Conservation (phyloP, 2,113 vertebrate species). For the Sarotherodon lohbergeri region DNA sequence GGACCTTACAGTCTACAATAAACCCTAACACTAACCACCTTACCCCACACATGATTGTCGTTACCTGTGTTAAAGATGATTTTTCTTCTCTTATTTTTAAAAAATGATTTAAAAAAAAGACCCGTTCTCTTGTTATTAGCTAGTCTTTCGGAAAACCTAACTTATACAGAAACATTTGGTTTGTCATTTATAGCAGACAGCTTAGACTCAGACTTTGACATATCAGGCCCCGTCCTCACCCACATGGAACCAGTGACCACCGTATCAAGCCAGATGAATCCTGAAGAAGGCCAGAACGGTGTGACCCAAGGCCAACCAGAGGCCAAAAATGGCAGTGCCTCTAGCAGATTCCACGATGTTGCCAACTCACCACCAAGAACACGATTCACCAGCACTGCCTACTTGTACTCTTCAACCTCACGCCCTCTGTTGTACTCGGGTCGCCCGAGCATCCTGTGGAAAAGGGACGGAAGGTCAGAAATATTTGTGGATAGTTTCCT, state of each 20-base stretch:
- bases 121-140: not conserved
- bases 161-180: not conserved
- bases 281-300: conserved; percentile 20
- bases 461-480: conserved; percentile 62
- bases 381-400: not conserved
- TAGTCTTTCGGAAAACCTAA: not conserved
- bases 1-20: not conserved
- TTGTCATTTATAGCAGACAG: conserved; percentile 38
- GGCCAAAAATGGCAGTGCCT: conserved; percentile 10
- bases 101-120: not conserved
- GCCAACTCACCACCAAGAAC: not conserved
- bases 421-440: conserved; percentile 13
- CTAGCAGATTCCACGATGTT: not conserved
- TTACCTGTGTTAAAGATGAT: not conserved
- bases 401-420: conserved; percentile 53
- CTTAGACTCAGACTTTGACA: conserved; percentile 40
- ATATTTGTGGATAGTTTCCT: conserved; percentile 69
- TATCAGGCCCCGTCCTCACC: conserved; percentile 57
- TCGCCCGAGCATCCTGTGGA: conserved; percentile 45
- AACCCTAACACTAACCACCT: not conserved
- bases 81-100: not conserved
- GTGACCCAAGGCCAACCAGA: not conserved
- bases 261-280: conserved; percentile 44
- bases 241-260: conserved; percentile 62
- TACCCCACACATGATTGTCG: not conserved